Base-by-base conservation (phyloP, 2,888 invertebrate genomes). In the Diplolepis rosae region DNA sequence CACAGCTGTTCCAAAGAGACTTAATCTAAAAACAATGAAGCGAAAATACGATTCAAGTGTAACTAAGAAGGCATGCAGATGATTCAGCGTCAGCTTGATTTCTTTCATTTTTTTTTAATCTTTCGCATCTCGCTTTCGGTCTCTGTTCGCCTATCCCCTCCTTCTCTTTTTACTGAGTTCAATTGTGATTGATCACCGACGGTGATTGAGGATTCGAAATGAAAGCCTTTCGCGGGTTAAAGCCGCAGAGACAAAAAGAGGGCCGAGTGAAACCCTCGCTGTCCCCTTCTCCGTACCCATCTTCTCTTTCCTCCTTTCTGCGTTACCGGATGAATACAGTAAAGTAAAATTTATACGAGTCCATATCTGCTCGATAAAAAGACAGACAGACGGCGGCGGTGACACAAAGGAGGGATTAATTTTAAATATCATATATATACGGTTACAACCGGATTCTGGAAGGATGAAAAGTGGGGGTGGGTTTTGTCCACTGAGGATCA, bases 391-490 rank as follows among this genome's bases (percentile, higher is more conserved):
- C 81, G 74, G 77, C 72, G 77, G 71, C 75, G 48, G 72, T 68
- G 68, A 54, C 56, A 88, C 87, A 87, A 88, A 87, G 84, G 85
- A 85, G 81, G 88, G 87, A 88, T 88, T 87, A 87, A 88, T 88
- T 88, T 87, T 86, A 87, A 88, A 87, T 87, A 88, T 88, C 84
- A 81, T 82, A 82, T 83, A 80, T 71, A 74, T 78, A 67, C 69
- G 73, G 72, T 45, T 75, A 78, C 70, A 76, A 68, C 68, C 68
- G 35, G 66, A 71, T 68, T 81, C 72, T 77, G 78, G 81, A 83
- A 80, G 77, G 75, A 78, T 78, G 74, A 71, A 73, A 75, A 79
- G 81, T 79, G 75, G 75, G 68, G 70, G 79, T 68, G 77, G 79
- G 76, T 78, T 61, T n/a, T 74, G 69, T 69, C 69, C 61, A 61